Percentiles rank a stretch among this genome's conserved stretches.
These are phyloP conservation scores for Aramus guarauna DNA, from an alignment of 2,113 vertebrate species.

Conservation along the genomic window DNA sequence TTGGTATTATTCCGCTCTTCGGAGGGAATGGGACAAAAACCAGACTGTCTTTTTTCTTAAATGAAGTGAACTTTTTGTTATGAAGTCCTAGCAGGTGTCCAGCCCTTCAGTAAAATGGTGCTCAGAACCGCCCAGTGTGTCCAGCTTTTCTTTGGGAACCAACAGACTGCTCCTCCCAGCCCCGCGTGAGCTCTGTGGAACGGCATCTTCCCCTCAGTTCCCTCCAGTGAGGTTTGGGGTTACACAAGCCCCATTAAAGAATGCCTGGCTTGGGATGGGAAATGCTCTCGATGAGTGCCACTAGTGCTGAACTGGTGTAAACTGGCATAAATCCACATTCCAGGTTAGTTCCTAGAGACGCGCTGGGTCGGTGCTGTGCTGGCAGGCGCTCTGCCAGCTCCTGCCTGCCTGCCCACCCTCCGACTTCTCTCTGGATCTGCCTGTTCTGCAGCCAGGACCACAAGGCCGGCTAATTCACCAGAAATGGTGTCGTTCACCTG, in stretches of 20 bases:
- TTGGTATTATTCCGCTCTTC: slow-evolving; percentile 10
- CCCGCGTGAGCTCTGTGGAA: background rate
- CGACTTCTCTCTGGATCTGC: background rate
- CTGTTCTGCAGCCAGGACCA: background rate
- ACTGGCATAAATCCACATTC: background rate
- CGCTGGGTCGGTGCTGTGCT: accelerated
- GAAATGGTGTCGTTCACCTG: background rate
- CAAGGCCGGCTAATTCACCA: background rate
- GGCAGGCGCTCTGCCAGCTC: background rate
- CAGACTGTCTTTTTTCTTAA: slow-evolving; percentile 44
- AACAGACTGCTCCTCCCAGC: background rate
- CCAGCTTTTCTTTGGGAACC: background rate
- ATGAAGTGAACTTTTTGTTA: slow-evolving; percentile 60
- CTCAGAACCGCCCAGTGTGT: slow-evolving; percentile 48
- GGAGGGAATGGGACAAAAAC: slow-evolving; percentile 17
- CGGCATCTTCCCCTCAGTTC: background rate
- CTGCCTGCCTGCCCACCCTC: background rate
- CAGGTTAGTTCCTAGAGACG: background rate
- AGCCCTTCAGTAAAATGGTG: slow-evolving; percentile 70
- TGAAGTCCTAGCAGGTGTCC: slow-evolving; percentile 52
- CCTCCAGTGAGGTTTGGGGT: background rate
- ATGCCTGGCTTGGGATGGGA: background rate
- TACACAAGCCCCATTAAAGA: background rate
- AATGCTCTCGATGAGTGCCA: background rate
- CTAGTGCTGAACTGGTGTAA: background rate